Evolutionary conservation across 2,113 vertebrate genomes (phyloP).

Genomic region (Corvus moneduloides): DNA sequence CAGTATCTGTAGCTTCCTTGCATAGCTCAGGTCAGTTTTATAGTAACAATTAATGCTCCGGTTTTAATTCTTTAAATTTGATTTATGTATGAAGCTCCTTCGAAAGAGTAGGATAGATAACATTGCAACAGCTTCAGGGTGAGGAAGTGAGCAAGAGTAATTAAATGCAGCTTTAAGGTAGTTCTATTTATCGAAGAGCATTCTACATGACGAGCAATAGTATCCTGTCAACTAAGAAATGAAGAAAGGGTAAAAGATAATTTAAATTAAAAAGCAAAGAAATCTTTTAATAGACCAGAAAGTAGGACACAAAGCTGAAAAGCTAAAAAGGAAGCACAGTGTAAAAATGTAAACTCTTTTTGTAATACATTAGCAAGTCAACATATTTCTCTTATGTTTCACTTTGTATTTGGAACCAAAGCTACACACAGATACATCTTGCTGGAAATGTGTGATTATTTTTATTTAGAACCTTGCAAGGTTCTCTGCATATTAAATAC

Average conservation of each 20-base stretch:
- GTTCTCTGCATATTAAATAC: slow-evolving; percentile 33
- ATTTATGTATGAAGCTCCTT: slow-evolving; percentile 1
- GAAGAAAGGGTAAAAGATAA: background rate
- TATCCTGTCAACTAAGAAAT: slow-evolving; percentile 4
- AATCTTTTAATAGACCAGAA: slow-evolving; percentile 4
- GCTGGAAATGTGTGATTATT: background rate
- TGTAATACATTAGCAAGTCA: background rate
- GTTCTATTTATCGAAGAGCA: background rate
- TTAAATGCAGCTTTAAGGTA: background rate
- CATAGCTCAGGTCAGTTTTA: background rate
- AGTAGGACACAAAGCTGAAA: background rate
- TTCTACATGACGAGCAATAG: background rate
- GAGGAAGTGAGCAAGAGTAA: background rate
- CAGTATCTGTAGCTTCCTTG: background rate
- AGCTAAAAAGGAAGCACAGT: background rate
- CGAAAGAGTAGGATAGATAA: background rate
- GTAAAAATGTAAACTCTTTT: background rate
- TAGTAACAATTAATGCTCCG: background rate
- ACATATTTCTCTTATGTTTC: background rate
- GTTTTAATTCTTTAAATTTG: background rate
- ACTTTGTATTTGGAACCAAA: background rate
- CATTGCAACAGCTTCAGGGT: background rate
- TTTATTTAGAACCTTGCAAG: slow-evolving; percentile 8
- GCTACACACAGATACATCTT: background rate
- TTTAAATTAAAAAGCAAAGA: background rate